Evolutionary conservation across 2,113 vertebrate species (phyloP), one percentile per base, ranked within the genome.

Genomic region (Patagioenas fasciata): DNA sequence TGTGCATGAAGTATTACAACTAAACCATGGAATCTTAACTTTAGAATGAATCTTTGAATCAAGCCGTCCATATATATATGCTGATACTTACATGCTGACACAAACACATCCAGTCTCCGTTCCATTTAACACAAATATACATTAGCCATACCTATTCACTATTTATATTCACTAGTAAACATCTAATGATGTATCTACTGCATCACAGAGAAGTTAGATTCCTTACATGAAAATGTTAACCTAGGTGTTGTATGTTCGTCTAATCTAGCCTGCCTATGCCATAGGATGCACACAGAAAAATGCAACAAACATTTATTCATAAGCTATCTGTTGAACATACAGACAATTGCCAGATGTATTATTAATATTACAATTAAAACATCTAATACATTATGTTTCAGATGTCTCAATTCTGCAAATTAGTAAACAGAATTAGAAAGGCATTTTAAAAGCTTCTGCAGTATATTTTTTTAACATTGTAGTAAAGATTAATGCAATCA

Each of bases 201-300:
- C 71, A 85, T 89, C 88, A 91, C 88, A 89, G 71, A 84, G 91
- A 91, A 48, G 56, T 89, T 69, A 83, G 57, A 82, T 80, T 70
- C 56, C 42, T 78, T 78, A 71, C 42, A 66, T 79, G 85, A 88
- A 93, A 95, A 91, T 75, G 50, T 67, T 80, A 62, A 42, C 12
- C 60, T 67, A 66, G 71, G 71, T 93, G 86, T 62, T 78, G 31
- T 67, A 74, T 34, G 42, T 91, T 88, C 32, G 42, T 93, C 97
- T 98, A 74, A 97, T 97, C 89, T 95, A 84, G 62, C 90, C 82
- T 96, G 69, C 40, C 91, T 95, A 90, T 40, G 50, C 81, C 66
- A 61, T 12, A 60, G 61, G 58, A 60, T 25, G 32, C 24, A 82
- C 2, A 1, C 54, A 85, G 38, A 51, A 85, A 94, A 66, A 65